A percentile compares a stretch with the other conserved stretches of the same genome.
Conservation (phyloP, 1,140 invertebrate species). For the Caenorhabditis elegans region DNA sequence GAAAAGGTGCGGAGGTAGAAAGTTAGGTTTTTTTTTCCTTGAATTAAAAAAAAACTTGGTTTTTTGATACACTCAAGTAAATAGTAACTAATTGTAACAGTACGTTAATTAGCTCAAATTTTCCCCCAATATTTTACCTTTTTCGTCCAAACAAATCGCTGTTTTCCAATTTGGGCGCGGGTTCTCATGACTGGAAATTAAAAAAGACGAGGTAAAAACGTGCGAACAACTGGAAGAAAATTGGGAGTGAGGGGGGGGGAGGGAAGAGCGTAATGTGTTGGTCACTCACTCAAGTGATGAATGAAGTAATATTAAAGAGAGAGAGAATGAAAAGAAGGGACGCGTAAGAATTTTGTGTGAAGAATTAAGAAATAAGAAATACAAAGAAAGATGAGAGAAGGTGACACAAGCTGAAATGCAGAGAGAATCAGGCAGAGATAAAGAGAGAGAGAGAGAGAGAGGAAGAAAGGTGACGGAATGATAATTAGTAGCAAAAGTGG, state of each 20-base stretch:
- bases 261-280: neutral
- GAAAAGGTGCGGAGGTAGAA: neutral
- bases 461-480: constrained; percentile 30
- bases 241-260: neutral
- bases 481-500: constrained; percentile 30
- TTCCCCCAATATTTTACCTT: constrained; percentile 51
- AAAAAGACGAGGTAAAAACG: constrained; percentile 24
- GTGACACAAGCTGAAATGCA: neutral
- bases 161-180: constrained; percentile 26
- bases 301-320: constrained; percentile 9
- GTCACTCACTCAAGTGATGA: constrained; percentile 35
- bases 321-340: neutral
- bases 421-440: neutral
- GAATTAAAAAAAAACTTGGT: too few species aligned
- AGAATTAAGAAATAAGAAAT: constrained; percentile 11
- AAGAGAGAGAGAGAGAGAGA: neutral
- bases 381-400: neutral
- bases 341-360: constrained; percentile 25
- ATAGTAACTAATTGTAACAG: too few species aligned
- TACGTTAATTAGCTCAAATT: too few species aligned
- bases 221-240: constrained; percentile 17
- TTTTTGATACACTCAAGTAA: too few species aligned
- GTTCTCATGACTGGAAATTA: constrained; percentile 26
- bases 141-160: constrained; percentile 50
- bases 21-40: constrained; percentile 1